Evolutionary conservation across 2,888 invertebrate genomes (phyloP), one percentile per base, ranked within the genome.

Genomic region (Adineta ricciae): DNA sequence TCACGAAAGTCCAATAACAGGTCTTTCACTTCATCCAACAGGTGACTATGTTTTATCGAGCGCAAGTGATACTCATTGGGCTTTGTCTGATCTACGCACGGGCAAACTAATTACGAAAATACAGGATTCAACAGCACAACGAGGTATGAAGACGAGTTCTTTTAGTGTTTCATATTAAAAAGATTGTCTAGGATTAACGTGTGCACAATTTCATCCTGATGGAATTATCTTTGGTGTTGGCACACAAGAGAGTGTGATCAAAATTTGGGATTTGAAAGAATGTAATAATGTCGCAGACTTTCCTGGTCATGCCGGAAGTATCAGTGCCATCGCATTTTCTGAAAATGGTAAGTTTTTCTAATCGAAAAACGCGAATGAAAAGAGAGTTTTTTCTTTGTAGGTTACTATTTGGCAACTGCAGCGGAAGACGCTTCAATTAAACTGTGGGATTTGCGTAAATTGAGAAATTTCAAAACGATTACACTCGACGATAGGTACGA

Each of bases 261-360:
- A 97, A 92, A 98, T 99, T 91, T 99, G 99, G 99, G 99, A 99
- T 92, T 92, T 99, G 89, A 98, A 98, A 90, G 97, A 97, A 90
- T 94, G 97, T 90, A 95, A 94, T 88, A 98, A 97, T 91, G 98
- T 98, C 1, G 98, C 98, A 83, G 97, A 97, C 91, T 99, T 99
- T 92, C 95, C 96, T 1, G 94, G 98, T 0, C 99, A 99, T 90
- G 94, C 95, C 83, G 97, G 97, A 0, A 94, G 95, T 0, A 97
- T 99, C 87, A 96, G 96, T 0, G 95, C 97, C 1, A 96, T 99
- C 88, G 95, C 97, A 0, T 99, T 99, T 92, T 99, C 98, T 1
- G 99, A 99, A 92, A 99, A 99, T 91, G 99, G 99, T 78, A 41
- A n/a, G n/a, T n/a, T n/a, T n/a, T n/a, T n/a, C n/a, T n/a, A n/a